Evolutionary conservation across 1,140 invertebrate species (phyloP), one percentile per base, ranked within the genome.

Genomic region (Brachystomella parvula): DNA sequence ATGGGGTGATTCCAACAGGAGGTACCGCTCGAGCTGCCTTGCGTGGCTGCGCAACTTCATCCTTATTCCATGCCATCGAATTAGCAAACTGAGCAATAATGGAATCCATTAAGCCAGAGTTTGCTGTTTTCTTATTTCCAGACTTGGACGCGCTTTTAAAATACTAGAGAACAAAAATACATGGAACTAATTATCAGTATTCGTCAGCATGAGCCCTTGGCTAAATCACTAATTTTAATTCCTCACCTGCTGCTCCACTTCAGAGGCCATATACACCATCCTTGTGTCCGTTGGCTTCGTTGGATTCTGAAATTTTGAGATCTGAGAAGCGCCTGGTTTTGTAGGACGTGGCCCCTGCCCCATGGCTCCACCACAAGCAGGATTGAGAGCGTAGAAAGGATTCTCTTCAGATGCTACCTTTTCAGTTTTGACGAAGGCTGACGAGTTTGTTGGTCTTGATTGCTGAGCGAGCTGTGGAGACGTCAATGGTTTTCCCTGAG

Each of bases 321-420:
- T 53, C 24, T 53, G 15, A 6, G 49, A 19, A 53, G 49, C 24
- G 24, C 49, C 24, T 12, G 49, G 49, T 24, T 53, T 53, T 6
- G 49, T 15, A 6, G 49, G 49, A 3, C 6, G 49, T 26, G 49
- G 9, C 21, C 49, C 49, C 6, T 15, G 12, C 24, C 49, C 49
- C 49, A 53, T 53, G 12, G 49, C 21, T 17, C 49, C 49, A 26
- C 49, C 49, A 19, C 12, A 26, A 6, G 21, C 9, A 17, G 49
- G 49, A 24, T 53, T 53, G 49, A 53, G 12, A 24, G 49, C 49
- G 24, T 53, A 53, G 49, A 53, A 53, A 17, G 49, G 49, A 24
- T 47, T 63, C 28, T 63, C 61, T 35, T 61, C 19, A n/a, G 39
- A 28, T 26, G 12, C n/a, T 24, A 47, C 26, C 32, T 24, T 63